Evolutionary conservation across 2,797 vertebrate genomes (phyloP).

Genomic region (Arremon aurantiirostris): DNA sequence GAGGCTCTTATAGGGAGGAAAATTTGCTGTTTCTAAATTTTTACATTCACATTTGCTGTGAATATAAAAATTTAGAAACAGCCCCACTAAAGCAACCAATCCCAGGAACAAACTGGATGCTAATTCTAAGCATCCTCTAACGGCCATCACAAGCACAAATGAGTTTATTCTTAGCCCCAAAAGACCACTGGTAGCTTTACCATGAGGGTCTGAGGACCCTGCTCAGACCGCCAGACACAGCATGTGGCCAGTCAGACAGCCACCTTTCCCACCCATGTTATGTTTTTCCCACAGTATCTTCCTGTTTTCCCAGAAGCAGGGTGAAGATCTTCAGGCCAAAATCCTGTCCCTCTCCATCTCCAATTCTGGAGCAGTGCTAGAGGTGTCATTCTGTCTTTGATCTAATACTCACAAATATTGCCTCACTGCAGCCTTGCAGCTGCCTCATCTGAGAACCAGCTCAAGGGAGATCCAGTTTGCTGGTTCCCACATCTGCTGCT

Average conservation of each 20-base stretch:
- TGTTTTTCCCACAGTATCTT: not conserved
- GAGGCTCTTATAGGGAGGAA: accelerated
- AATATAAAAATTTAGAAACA: no score
- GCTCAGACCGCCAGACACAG: not conserved
- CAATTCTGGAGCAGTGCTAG: not conserved
- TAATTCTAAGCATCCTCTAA: not conserved
- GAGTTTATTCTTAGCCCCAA: not conserved
- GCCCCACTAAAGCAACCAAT: not conserved
- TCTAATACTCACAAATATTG: not conserved
- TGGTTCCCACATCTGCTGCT: not conserved
- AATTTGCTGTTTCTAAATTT: not conserved
- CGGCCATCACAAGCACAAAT: not conserved
- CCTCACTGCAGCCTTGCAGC: not conserved
- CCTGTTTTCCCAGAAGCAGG: not conserved
- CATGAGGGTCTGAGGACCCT: not conserved
- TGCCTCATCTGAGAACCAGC: not conserved
- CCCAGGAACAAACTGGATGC: accelerated
- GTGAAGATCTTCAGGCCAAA: not conserved
- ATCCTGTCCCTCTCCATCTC: not conserved
- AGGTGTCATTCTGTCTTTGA: not conserved
- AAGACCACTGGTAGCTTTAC: not conserved
- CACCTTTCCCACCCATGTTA: not conserved
- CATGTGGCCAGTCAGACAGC: not conserved
- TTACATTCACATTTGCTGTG: not conserved
- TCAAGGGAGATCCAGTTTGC: not conserved